Conservation (phyloP, 2,113 vertebrate genomes). For the Dasypus novemcinctus region DNA sequence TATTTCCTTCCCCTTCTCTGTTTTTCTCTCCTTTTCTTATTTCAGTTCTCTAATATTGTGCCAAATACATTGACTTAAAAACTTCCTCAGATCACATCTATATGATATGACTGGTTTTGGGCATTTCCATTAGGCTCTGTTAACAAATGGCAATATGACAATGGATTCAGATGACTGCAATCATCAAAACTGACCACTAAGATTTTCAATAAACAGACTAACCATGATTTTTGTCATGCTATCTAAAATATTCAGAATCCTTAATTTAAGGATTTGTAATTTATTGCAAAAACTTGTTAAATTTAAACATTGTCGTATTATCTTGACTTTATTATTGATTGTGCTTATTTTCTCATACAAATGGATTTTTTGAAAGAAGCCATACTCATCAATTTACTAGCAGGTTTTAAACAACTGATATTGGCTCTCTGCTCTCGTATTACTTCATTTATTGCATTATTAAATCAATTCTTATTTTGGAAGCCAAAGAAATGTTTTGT, state of each 20-base stretch:
- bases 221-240: background rate
- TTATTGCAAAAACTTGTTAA: background rate
- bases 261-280: background rate
- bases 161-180: background rate
- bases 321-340: background rate
- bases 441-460: constrained; percentile 75
- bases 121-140: background rate
- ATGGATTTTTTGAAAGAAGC: constrained; percentile 24
- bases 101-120: background rate
- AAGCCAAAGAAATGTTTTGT: constrained; percentile 70
- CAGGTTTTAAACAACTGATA: background rate
- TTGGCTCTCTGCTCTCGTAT: constrained; percentile 62
- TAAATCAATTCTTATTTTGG: constrained; percentile 64
- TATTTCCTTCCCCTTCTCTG: background rate
- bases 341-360: background rate
- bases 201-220: background rate
- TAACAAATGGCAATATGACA: background rate
- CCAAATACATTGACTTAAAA: background rate
- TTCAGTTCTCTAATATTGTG: background rate
- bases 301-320: background rate
- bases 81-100: background rate
- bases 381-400: background rate
- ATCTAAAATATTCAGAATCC: background rate
- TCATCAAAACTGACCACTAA: background rate
- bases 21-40: background rate